phyloP scores from a whole-genome alignment of 2,888 invertebrate species.

The Plusia festucae region DNA sequence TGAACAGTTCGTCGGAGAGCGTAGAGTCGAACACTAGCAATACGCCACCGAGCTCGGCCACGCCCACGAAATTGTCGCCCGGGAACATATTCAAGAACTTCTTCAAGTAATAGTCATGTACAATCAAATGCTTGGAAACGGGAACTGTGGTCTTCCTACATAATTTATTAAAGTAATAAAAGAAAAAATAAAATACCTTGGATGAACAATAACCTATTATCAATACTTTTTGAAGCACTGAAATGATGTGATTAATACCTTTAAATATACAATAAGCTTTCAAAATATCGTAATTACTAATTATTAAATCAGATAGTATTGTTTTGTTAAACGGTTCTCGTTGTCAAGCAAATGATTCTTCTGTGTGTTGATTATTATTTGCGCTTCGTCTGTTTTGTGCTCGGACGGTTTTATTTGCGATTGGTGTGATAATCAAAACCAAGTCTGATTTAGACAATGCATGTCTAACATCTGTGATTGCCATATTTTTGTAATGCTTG shows the following conservation, averaged over 20 bases:
- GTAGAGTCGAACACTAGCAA: conserved; percentile 85
- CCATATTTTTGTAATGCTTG: conserved; percentile 34
- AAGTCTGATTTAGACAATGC: conserved; percentile 46
- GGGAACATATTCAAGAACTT: conserved; percentile 98
- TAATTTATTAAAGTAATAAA: neutral
- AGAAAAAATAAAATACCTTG: no score
- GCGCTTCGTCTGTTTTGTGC: conserved; percentile 68
- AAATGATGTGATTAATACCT: no score
- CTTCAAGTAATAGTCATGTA: conserved; percentile 94
- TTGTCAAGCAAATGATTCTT: conserved; percentile 63
- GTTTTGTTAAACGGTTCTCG: conserved; percentile 38
- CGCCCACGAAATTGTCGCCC: conserved; percentile 94
- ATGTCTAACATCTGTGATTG: conserved; percentile 44
- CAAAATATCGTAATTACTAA: no score
- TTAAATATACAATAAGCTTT: no score
- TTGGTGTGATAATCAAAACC: conserved; percentile 32
- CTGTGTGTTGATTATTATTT: conserved; percentile 63
- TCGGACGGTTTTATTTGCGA: conserved; percentile 58
- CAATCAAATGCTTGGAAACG: conserved; percentile 70
- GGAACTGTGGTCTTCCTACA: conserved; percentile 36
- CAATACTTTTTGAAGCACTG: no score
- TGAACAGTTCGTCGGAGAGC: conserved; percentile 77
- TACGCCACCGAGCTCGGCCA: conserved; percentile 81
- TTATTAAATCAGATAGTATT: neutral
- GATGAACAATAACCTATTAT: no score